Base-by-base conservation (phyloP, 2,888 invertebrate genomes). In the Ecdyonurus torrentis region DNA sequence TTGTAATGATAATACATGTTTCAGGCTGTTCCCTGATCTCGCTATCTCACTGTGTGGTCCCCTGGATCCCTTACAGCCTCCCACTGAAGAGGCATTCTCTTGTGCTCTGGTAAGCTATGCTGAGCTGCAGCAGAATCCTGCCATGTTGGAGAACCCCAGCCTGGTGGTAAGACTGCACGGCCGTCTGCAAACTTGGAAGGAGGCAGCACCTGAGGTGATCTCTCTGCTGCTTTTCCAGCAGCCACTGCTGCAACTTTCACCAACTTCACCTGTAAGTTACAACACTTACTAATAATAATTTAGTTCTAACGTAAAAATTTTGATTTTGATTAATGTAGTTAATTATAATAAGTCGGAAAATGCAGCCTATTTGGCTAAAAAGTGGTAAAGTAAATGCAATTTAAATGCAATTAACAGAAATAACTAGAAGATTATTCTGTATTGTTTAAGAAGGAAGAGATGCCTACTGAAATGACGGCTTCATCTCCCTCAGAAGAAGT, bases 101-200 rank as follows among this genome's bases (percentile, higher is more conserved):
- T 79, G 82, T 64, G 78, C 81, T 69, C 71, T 81, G 20, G 77
- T 86, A 15, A 79, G 81, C 2, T 85, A 80, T 70, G 82, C 83
- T 65, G 82, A 84, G 68, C 74, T 82, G 65, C 73, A 74, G 53
- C 74, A 77, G 61, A 87, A 89, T 75, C 88, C 91, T 61, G 80
- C 81, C 67, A 73, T 91, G 67, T 81, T 91, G 66, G 82, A 86
- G 69, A 86, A 87, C 72, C 88, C 91, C 55, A 87, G 90, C 71
- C 81, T 95, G 70, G 86, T 94, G 66, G 86, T 95, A 69, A 84
- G 90, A 70, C 83, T 95, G 66, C 87, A 87, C 72, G 88, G 88
- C 70, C 91, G 93, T 78, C 90, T 87, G 76, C 88, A 91, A 79
- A 90, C 88, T 71, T 96, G 95, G 94, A 81, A 85, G 68, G 86